Evolutionary conservation across 1,140 invertebrate species (phyloP), one percentile per base, ranked within the genome.

Genomic region (Cyclina sinensis): DNA sequence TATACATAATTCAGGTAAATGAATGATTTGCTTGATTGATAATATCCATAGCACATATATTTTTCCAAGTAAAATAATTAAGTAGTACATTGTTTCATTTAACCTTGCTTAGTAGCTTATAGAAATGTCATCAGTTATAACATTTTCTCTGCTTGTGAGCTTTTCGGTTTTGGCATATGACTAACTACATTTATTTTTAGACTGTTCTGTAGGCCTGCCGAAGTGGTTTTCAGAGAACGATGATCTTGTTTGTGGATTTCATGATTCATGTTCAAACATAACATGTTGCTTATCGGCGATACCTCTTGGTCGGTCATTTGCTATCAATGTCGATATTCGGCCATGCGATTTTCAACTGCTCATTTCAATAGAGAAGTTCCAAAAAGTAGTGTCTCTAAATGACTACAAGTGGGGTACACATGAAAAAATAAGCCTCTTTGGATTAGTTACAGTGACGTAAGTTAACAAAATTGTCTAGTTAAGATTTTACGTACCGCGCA

Each of bases 311-410:
- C 51, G 54, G 9, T 39, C 79, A 1, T 43, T 81, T 43, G 11
- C 18, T n/a, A 24, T 62, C 21, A 39, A 81, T 39, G 37, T 81
- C 16, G 54, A 59, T 14, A 65, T 81, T 46, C 24, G 32, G 11
- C 48, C 79, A 59, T 81, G 79, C 46, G 54, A 81, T 65, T 62
- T 81, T 16, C 37, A 30, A 62, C 21, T 65, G 51, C 3, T n/a
- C 51, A 27, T 81, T 24, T 27, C 54, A 0, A 65, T 81, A 57
- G 79, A 65, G 14, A 59, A 62, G 1, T 54, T 78, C 24, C n/a
- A 21, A n/a, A 24, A 48, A 54, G 27, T 12, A 0, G 24, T 54
- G 35, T 51, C 43, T 12, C 21, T 78, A 24, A 78, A 16, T 51
- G 27, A 54, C 27, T 78, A 78, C 18, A 54, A 54, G 24, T 78